Evolutionary conservation across 2,113 vertebrate genomes (phyloP).

Genomic region (Capra hircus): DNA sequence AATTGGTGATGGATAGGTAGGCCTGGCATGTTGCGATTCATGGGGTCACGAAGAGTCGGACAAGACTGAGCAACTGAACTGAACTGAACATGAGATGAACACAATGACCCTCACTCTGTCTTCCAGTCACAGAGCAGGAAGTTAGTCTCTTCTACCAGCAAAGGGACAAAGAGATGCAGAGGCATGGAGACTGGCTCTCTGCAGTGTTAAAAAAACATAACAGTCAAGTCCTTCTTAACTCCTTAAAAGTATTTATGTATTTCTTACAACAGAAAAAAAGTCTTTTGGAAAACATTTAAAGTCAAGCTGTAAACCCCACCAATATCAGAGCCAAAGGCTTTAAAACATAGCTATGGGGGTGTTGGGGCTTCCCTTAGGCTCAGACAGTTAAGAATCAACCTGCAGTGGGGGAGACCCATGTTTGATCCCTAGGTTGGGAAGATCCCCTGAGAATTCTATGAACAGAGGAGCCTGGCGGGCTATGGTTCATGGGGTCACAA

Average conservation of each 20-base stretch:
- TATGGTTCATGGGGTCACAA: not conserved
- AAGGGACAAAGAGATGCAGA: not conserved
- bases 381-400: not conserved
- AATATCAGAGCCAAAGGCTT: not conserved
- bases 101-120: not conserved
- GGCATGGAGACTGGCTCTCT: not conserved
- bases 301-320: not conserved
- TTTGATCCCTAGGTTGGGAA: not conserved
- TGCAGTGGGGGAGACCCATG: not conserved
- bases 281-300: not conserved
- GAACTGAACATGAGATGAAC: not conserved
- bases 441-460: not conserved
- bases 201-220: not conserved
- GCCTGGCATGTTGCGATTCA: too few species aligned
- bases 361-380: not conserved
- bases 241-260: not conserved
- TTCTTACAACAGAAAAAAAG: not conserved
- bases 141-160: not conserved
- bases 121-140: not conserved
- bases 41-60: too few species aligned
- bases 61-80: too few species aligned
- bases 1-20: too few species aligned
- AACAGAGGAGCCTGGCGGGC: not conserved
- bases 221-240: not conserved
- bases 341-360: not conserved